Evolutionary conservation across 1,140 invertebrate species (phyloP).

Genomic region (Papilio machaon): DNA sequence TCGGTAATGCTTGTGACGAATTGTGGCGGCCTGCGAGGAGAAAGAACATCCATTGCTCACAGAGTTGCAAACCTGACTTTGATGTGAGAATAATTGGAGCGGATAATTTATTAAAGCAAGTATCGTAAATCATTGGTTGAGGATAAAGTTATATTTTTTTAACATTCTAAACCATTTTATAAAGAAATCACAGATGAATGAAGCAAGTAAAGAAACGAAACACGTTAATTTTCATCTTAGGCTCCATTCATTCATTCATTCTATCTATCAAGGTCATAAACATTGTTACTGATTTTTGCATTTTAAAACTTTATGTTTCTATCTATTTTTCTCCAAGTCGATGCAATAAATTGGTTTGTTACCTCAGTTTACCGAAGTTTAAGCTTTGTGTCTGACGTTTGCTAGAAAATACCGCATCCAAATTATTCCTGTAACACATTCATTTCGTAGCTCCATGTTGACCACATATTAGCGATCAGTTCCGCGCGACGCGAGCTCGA

Average conservation of each 20-base stretch:
- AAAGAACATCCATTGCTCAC: slow-evolving; percentile 34
- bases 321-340: background rate
- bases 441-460: slow-evolving; percentile 15
- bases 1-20: slow-evolving; percentile 39
- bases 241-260: no score
- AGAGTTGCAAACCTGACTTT: slow-evolving; percentile 35
- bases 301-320: background rate
- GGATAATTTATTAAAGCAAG: background rate
- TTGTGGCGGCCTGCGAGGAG: slow-evolving; percentile 36
- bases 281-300: no score
- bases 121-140: no score
- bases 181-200: no score
- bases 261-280: no score
- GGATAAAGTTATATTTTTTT: no score
- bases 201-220: no score
- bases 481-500: slow-evolving; percentile 47
- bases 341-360: background rate
- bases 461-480: slow-evolving; percentile 52
- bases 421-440: background rate
- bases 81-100: slow-evolving; percentile 26
- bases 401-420: background rate
- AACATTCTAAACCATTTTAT: no score
- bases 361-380: background rate
- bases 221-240: no score
- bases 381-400: background rate